Evolutionary conservation across 2,888 invertebrate genomes (phyloP).

Genomic region (Crocallis elinguaria): DNA sequence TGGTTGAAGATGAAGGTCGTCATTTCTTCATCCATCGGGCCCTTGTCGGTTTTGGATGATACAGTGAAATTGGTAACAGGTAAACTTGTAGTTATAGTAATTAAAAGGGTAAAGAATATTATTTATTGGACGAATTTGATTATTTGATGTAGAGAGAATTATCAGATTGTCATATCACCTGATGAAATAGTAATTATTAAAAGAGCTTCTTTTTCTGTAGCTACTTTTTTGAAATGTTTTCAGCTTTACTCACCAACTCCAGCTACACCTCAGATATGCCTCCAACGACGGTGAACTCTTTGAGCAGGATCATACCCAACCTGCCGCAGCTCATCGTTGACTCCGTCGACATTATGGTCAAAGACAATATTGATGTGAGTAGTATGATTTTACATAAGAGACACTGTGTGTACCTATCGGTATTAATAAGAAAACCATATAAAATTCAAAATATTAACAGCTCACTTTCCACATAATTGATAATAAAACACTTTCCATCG

Average conservation of each 20-base stretch:
- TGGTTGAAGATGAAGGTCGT: conserved; percentile 66
- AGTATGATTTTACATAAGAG: neutral
- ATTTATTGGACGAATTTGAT: too few species aligned
- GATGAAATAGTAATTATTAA: too few species aligned
- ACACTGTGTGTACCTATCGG: too few species aligned
- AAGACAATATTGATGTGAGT: conserved; percentile 63
- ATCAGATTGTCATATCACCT: too few species aligned
- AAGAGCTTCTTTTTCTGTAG: too few species aligned
- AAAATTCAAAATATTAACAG: too few species aligned
- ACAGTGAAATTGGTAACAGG: conserved; percentile 61
- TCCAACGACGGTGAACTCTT: conserved; percentile 45
- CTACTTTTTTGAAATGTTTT: conserved; percentile 18
- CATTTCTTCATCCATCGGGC: conserved; percentile 50
- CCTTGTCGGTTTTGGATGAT: conserved; percentile 60
- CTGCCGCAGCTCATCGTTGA: conserved; percentile 62
- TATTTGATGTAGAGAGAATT: too few species aligned
- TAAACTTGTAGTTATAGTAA: conserved; percentile 35
- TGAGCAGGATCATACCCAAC: conserved; percentile 54
- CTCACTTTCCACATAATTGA: too few species aligned
- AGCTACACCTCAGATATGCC: conserved; percentile 52
- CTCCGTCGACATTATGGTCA: conserved; percentile 51
- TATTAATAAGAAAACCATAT: too few species aligned
- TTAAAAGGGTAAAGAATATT: neutral
- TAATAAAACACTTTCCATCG: conserved; percentile 13
- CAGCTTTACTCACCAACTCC: conserved; percentile 54